Evolutionary conservation across 2,113 vertebrate species (phyloP), one percentile per base, ranked within the genome.

Genomic region (Recurvirostra avosetta): DNA sequence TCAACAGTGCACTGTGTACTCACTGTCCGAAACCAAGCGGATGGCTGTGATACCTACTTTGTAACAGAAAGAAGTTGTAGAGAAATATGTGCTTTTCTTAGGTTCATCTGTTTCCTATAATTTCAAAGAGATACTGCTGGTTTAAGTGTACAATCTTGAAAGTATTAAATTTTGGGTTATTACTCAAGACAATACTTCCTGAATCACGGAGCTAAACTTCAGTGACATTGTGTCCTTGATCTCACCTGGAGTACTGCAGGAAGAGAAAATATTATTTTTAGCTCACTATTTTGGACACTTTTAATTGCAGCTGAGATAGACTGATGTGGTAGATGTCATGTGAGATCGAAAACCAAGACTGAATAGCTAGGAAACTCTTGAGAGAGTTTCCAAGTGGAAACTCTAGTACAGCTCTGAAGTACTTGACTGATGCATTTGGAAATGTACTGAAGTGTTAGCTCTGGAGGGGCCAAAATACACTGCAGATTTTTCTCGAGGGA

Each of bases 141-240:
- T 80, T 49, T 89, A 65, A 8, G 12, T 47, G 19, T 18, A 67
- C 16, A 30, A 56, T 58, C 11, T 66, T 59, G 50, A 77, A 70
- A 52, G 8, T 30, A 65, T 29, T 75, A n/a, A 9, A 19, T 75
- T 79, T 58, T 59, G 9, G 22, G 11, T 49, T 49, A 53, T 74
- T 65, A 38, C 34, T 91, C 26, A 70, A 4, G 18, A 18, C 3
- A 61, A 62, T 32, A 17, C 22, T 84, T 38, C 34, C 55, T 50
- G 21, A 65, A 43, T 3, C 30, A 11, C 65, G 13, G 49, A 72
- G 12, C 19, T 88, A 53, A 71, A 27, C 45, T 84, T 73, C 72
- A 84, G 81, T 43, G 40, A n/a, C 27, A 2, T 32, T 0, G 0
- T 75, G 29, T 5, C 22, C 26, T 68, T 78, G 1, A 2, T 5